These are phyloP conservation scores for Creontiades dilutus DNA, from an alignment of 2,888 invertebrate species.

Conservation along the genomic window DNA sequence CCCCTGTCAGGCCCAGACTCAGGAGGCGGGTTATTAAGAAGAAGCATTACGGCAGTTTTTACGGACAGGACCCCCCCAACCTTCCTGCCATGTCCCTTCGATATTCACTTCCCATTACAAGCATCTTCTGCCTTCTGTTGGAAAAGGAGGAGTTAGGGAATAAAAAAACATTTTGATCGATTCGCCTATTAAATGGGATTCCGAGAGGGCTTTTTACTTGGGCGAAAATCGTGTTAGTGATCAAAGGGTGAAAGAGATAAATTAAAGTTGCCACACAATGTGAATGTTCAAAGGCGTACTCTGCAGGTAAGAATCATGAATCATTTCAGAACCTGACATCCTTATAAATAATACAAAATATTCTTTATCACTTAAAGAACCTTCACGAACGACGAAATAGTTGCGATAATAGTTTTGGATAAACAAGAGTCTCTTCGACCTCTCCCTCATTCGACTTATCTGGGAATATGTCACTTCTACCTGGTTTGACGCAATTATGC, in stretches of 20 bases:
- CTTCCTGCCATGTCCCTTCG: slow-evolving; percentile 23
- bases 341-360: too few species aligned
- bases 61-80: slow-evolving; percentile 48
- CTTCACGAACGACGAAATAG: too few species aligned
- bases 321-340: too few species aligned
- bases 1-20: slow-evolving; percentile 56
- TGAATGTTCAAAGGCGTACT: too few species aligned
- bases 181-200: neutral
- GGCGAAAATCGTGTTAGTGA: neutral
- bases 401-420: too few species aligned
- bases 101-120: slow-evolving; percentile 63
- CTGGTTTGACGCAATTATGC: too few species aligned
- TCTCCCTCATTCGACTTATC: too few species aligned
- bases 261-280: neutral
- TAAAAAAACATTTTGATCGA: slow-evolving; percentile 6
- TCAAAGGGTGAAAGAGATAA: neutral
- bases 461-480: too few species aligned
- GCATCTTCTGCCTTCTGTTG: neutral
- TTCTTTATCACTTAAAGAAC: too few species aligned
- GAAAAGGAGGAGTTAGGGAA: neutral
- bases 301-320: too few species aligned
- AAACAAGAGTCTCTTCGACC: too few species aligned
- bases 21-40: slow-evolving; percentile 56
- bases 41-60: slow-evolving; percentile 68
- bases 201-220: neutral